A percentile compares a stretch with the other conserved stretches of the same genome.
These are phyloP conservation scores for Pandion haliaetus DNA, from an alignment of 2,113 vertebrate genomes.

Conservation along the genomic window DNA sequence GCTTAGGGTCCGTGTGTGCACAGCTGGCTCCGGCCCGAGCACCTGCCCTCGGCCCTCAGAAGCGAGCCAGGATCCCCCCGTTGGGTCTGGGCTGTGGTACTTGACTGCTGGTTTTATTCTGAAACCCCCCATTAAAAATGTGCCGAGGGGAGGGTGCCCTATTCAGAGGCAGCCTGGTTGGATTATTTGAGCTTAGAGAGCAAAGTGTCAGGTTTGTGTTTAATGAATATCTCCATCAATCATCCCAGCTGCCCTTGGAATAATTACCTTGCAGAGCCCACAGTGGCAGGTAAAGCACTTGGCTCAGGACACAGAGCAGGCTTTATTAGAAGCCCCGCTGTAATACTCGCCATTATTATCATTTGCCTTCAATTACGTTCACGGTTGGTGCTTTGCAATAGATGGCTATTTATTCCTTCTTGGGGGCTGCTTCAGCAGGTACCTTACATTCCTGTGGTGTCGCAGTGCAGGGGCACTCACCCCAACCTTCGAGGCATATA, in stretches of 20 bases:
- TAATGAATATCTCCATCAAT: constrained; percentile 66
- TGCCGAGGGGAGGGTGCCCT: constrained; percentile 15
- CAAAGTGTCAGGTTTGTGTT: constrained; percentile 51
- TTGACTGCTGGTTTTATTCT: constrained; percentile 22
- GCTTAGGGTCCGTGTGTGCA: constrained; percentile 59
- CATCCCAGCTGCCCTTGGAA: background rate
- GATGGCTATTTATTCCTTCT: background rate
- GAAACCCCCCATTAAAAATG: constrained; percentile 21
- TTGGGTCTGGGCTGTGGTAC: background rate
- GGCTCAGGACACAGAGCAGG: background rate
- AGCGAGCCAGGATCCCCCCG: background rate
- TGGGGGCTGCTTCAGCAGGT: background rate
- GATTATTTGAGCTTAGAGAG: constrained; percentile 74
- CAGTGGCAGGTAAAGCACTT: constrained; percentile 42
- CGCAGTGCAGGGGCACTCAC: background rate
- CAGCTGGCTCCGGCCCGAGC: constrained; percentile 65
- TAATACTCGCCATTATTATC: background rate
- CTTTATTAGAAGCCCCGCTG: background rate
- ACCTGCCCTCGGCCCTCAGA: constrained; percentile 64
- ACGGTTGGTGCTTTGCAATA: background rate
- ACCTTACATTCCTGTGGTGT: background rate
- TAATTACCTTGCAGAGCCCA: constrained; percentile 36
- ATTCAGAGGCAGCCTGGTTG: constrained; percentile 54
- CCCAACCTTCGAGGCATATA: background rate
- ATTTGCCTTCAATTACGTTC: background rate